phyloP scores from a whole-genome alignment of 2,888 invertebrate genomes.

The Euspilapteryx auroguttella region DNA sequence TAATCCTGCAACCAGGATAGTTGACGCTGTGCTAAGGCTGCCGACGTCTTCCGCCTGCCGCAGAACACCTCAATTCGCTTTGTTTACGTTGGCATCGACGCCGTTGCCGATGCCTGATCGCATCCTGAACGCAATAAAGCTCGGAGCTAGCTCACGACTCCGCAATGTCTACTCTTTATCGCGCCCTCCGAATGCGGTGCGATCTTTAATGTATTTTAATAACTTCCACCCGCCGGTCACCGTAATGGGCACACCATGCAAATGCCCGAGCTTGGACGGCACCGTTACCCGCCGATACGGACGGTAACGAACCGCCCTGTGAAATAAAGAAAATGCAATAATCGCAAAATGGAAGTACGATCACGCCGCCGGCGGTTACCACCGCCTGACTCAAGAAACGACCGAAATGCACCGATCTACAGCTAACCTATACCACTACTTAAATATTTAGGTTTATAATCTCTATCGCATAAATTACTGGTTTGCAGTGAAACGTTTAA shows the following conservation, averaged over 20 bases:
- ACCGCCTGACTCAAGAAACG: constrained; percentile 14
- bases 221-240: constrained; percentile 42
- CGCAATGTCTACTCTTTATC: constrained; percentile 47
- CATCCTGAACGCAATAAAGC: constrained; percentile 51
- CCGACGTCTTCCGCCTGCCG: constrained; percentile 16
- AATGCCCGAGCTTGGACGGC: constrained; percentile 30
- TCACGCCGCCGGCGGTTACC: constrained; percentile 24
- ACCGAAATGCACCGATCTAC: too few species aligned
- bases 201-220: constrained; percentile 55
- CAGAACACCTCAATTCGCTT: constrained; percentile 42
- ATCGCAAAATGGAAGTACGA: constrained; percentile 47
- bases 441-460: too few species aligned
- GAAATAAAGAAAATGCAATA: constrained; percentile 49
- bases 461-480: too few species aligned
- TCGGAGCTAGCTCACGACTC: constrained; percentile 47
- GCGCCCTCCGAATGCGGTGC: constrained; percentile 33
- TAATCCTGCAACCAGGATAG: constrained; percentile 34
- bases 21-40: constrained; percentile 12
- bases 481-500: too few species aligned
- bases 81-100: constrained; percentile 35
- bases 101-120: constrained; percentile 27
- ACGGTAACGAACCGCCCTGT: constrained; percentile 35
- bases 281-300: constrained; percentile 45
- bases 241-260: constrained; percentile 50
- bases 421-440: too few species aligned